Evolutionary conservation across 2,888 invertebrate genomes (phyloP), one percentile per base, ranked within the genome.

Genomic region (Osedax frankpressi): DNA sequence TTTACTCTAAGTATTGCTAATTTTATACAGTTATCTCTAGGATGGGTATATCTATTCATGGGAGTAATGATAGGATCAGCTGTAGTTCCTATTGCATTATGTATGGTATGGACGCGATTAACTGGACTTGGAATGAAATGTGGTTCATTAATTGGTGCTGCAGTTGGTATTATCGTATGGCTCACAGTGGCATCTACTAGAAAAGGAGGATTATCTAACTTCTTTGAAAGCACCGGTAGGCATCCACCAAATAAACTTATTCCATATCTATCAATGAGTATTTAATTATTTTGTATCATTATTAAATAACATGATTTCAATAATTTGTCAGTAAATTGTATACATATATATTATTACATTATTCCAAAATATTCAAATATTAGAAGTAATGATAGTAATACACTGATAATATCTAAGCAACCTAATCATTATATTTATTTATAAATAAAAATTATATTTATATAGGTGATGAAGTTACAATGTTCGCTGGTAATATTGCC

Each of bases 41-140:
- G 81, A 26, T 84, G 84, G 81, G 78, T 84, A 14, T 85, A 85
- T 76, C 76, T 81, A 28, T 82, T 85, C 74, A 85, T 84, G 82
- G 85, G 85, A 0, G 78, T 85, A 30, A 76, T 84, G 60, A 82
- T 85, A 63, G 83, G 84, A 2, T 83, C 84, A 1, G 82, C 84
- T 1, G 84, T 85, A 3, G 75, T 83, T 1, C 84, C 85, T 0
- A 82, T 84, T 62, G 76, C 80, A 1, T 76, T 85, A 44, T 77
- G 79, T 60, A 82, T 85, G 80, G 80, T 79, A 75, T 85, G 85
- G 85, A 78, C 80, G 65, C 77, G 81, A 25, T 79, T 85, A 27
- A 84, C 81, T 0, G 79, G 81, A 1, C 63, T 71, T 2, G 84
- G 78, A 2, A 83, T 85, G 82, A 79, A 83, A 19, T 73, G 77